These are phyloP conservation scores for Vombatus ursinus DNA, from an alignment of 2,113 vertebrate genomes.

Conservation along the genomic window DNA sequence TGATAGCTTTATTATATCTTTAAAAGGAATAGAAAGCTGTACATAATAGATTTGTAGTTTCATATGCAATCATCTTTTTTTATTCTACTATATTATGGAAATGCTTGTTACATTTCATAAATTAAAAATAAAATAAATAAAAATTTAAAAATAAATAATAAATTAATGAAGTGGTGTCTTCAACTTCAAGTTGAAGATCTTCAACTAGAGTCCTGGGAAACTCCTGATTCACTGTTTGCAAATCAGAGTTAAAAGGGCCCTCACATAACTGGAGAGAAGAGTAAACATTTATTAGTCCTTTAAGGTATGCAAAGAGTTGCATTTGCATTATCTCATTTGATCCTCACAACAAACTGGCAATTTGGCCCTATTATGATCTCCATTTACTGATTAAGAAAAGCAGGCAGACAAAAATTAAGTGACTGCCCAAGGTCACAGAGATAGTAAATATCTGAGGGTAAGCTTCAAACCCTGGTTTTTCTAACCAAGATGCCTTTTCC, in stretches of 20 bases:
- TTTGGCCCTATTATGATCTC: not conserved
- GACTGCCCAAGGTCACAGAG: not conserved
- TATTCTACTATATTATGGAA: not conserved
- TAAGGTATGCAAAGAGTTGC: not conserved
- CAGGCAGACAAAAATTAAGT: not conserved
- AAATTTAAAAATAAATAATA: not conserved
- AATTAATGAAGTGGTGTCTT: not conserved
- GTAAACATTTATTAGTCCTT: not conserved
- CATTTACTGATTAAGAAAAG: not conserved
- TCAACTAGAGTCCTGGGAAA: not conserved
- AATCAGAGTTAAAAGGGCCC: not conserved
- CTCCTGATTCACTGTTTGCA: not conserved
- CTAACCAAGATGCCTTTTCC: not conserved
- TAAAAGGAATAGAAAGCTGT: too few relatives aligned
- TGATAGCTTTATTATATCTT: not conserved
- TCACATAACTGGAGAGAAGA: not conserved
- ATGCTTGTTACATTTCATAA: not conserved
- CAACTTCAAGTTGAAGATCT: not conserved
- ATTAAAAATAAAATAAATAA: not conserved
- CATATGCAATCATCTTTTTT: not conserved
- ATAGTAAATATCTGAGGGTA: not conserved
- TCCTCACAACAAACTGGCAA: not conserved
- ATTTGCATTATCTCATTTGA: not conserved
- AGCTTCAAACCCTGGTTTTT: not conserved
- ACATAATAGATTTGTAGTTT: too few relatives aligned